Percentiles rank a stretch among this genome's conserved stretches.
Conservation (phyloP, 2,888 invertebrate species). For the Philonicus albiceps region DNA sequence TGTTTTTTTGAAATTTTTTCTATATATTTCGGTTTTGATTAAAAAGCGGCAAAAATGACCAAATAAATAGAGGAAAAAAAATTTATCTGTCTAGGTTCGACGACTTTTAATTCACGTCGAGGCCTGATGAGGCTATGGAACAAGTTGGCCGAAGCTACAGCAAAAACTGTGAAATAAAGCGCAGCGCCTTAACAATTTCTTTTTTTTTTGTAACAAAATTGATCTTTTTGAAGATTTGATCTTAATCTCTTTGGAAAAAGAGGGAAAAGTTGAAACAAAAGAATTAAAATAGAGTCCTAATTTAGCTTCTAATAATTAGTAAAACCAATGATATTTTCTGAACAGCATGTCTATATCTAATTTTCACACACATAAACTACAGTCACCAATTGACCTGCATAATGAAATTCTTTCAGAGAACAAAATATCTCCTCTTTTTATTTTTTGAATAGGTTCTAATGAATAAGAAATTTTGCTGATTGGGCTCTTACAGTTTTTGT, state of each 20-base stretch:
- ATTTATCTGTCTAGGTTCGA: not conserved
- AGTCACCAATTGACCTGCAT: not conserved
- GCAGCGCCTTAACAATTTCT: not conserved
- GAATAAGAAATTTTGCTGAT: not conserved
- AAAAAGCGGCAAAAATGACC: not conserved
- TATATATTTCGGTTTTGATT: not conserved
- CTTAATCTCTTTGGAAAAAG: constrained; percentile 1
- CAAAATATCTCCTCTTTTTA: not conserved
- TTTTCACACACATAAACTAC: not conserved
- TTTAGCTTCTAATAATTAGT: not conserved
- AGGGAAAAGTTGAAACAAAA: not conserved
- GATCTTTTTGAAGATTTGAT: constrained; percentile 1
- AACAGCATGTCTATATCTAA: not conserved
- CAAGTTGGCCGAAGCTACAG: not conserved
- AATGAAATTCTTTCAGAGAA: not conserved
- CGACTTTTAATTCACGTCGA: constrained; percentile 27
- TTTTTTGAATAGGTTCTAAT: not conserved
- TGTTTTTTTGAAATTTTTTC: not conserved
- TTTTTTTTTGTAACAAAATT: constrained; percentile 1
- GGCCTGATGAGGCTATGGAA: constrained; percentile 1
- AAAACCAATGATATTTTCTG: not conserved
- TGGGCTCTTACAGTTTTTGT: not conserved
- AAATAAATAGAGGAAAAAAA: not conserved
- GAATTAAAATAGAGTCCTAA: not conserved
- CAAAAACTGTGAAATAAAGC: not conserved